These are phyloP conservation scores for Acleris holmiana DNA, from an alignment of 2,888 invertebrate genomes.

Conservation along the genomic window DNA sequence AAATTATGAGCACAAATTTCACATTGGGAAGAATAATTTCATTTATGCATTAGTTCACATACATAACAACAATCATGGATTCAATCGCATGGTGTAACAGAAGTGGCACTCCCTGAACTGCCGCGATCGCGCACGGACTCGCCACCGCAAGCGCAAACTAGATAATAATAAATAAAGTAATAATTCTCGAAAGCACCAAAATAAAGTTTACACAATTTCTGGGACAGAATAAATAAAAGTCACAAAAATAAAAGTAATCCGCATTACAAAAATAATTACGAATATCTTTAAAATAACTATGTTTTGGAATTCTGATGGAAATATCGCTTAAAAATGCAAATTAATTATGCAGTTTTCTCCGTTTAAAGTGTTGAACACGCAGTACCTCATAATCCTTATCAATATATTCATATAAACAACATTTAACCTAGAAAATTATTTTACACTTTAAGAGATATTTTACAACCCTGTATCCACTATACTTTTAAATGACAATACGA, in stretches of 20 bases:
- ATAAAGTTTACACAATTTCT: slow-evolving; percentile 34
- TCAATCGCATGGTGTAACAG: slow-evolving; percentile 54
- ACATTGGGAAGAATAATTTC: slow-evolving; percentile 70
- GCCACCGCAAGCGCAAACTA: slow-evolving; percentile 14
- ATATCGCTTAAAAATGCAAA: slow-evolving; percentile 66
- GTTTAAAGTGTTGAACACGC: slow-evolving; percentile 70
- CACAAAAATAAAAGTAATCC: slow-evolving; percentile 39
- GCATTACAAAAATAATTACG: slow-evolving; percentile 57
- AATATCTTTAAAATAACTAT: slow-evolving; percentile 65
- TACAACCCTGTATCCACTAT: slow-evolving; percentile 85
- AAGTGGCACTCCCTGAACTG: slow-evolving; percentile 21
- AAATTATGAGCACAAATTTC: slow-evolving; percentile 79
- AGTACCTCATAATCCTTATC: slow-evolving; percentile 72
- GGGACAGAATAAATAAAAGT: slow-evolving; percentile 38
- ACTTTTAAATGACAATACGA: slow-evolving; percentile 73
- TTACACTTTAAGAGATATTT: slow-evolving; percentile 82
- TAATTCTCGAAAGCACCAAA: slow-evolving; percentile 37
- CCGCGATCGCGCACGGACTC: not conserved
- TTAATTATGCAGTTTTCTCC: slow-evolving; percentile 69
- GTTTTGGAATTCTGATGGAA: slow-evolving; percentile 63
- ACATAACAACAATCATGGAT: slow-evolving; percentile 58
- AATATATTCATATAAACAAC: slow-evolving; percentile 81
- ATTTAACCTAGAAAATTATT: slow-evolving; percentile 73
- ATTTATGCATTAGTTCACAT: slow-evolving; percentile 52
- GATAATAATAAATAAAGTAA: slow-evolving; percentile 19